Evolutionary conservation across 53 echinoderm and acorn worm species (phyloP), one percentile per base, ranked within the genome.

Genomic region (Hippasteria phrygiana): DNA sequence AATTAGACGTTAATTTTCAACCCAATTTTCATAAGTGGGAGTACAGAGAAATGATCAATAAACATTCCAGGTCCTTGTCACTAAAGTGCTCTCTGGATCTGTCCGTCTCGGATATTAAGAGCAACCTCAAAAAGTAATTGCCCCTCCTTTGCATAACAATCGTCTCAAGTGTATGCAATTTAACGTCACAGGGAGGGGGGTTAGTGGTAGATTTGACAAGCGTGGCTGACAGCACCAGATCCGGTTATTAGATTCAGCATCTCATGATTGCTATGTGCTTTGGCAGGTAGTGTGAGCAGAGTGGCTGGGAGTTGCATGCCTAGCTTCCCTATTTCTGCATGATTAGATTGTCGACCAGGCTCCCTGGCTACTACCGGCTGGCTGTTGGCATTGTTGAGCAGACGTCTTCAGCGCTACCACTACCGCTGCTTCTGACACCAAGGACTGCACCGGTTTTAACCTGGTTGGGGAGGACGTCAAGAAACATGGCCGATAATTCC

Each of bases 401-500:
- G 59, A 59, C 26, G 8, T 59, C 20, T 22, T 22, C 59, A 59
- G 26, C 59, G 26, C 24, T 59, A 24, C 26, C 59, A 59, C 13
- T 26, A 24, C 26, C 20, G 59, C 26, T 51, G 51, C 16, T 20
- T 2, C 20, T 8, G 51, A 17, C 51, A 14, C 14, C 14, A 14
- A 2, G 16, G 14, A 14, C 59, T 5, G 6, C 8, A 26, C 3
- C 26, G 59, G 16, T 18, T 59, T 59, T 7, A 24, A 14, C 22
- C 59, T 24, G 59, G 59, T 1, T 24, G 3, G 8, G 26, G n/a
- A 22, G 26, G 26, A 24, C 69, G 33, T 37, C 69, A 22, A 72
- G 72, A 72, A 41, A n/a, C 72, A 72, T 72, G 72, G 72, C 72
- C 42, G 41, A 39, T 39, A 1, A 40, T 24, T 41, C 42, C 72